These are phyloP conservation scores for Chionoecetes opilio DNA, from an alignment of 1,140 invertebrate genomes.

Conservation along the genomic window DNA sequence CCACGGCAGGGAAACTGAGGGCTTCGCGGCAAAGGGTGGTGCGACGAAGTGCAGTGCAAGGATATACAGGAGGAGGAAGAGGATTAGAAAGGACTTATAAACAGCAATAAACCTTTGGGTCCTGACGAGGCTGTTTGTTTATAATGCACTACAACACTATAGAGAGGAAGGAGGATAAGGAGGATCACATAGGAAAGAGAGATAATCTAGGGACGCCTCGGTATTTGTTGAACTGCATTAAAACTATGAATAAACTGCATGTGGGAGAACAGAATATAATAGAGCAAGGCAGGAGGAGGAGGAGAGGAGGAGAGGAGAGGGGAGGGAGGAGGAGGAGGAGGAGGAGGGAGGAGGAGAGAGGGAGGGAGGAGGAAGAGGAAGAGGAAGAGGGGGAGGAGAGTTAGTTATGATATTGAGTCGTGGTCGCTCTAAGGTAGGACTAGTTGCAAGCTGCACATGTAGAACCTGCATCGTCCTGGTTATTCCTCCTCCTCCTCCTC, in stretches of 20 bases:
- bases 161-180: no score
- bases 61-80: not conserved
- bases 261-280: no score
- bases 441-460: not conserved
- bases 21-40: not conserved
- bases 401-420: not conserved
- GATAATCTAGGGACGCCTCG: no score
- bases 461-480: not conserved
- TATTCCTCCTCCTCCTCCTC: constrained; percentile 6
- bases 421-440: not conserved
- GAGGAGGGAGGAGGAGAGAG: not conserved
- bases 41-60: not conserved
- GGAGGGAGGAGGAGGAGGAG: not conserved
- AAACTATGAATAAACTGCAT: no score
- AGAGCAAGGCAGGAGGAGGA: no score
- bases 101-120: no score
- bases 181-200: no score
- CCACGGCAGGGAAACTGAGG: not conserved
- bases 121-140: no score
- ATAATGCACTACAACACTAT: no score
- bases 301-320: no score
- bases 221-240: no score
- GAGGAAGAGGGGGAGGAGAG: not conserved
- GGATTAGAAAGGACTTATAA: no score
- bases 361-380: not conserved